Evolutionary conservation across 1,140 invertebrate genomes (phyloP).

Genomic region (Lucilia cuprina): DNA sequence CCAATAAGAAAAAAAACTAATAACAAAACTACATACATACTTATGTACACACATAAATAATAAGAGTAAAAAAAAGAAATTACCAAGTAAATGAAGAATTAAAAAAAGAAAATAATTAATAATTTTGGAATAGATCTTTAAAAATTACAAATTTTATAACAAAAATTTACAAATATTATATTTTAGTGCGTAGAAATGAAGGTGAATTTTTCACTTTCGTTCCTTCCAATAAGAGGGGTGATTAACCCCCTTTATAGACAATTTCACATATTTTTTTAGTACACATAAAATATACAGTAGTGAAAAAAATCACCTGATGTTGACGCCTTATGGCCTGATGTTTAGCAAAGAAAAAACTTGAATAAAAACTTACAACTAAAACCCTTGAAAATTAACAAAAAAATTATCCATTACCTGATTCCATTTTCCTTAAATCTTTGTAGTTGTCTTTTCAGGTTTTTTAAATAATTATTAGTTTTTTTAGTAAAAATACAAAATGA

Average conservation of each 20-base stretch:
- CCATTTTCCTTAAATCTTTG: not conserved
- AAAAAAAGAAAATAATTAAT: not conserved
- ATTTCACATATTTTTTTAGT: not conserved
- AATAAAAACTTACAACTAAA: not conserved
- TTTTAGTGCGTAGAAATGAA: not conserved
- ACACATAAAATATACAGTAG: not conserved
- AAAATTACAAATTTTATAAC: not conserved
- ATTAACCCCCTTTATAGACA: not conserved
- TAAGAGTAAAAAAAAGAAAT: not conserved
- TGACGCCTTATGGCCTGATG: conserved; percentile 28
- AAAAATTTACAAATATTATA: not conserved
- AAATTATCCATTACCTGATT: not conserved
- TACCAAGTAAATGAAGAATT: not conserved
- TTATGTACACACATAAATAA: not conserved
- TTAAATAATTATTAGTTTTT: not conserved
- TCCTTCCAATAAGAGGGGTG: conserved; percentile 17
- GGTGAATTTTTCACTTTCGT: not conserved
- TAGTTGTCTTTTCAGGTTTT: not conserved
- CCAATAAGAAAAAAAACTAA: not conserved
- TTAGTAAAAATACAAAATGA: not conserved
- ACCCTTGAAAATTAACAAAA: not conserved
- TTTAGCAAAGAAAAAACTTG: not conserved
- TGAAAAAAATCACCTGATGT: conserved; percentile 28
- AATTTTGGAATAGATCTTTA: no score
- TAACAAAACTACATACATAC: not conserved